Evolutionary conservation across 2,888 invertebrate genomes (phyloP).

Genomic region (Dendrolimus houi): DNA sequence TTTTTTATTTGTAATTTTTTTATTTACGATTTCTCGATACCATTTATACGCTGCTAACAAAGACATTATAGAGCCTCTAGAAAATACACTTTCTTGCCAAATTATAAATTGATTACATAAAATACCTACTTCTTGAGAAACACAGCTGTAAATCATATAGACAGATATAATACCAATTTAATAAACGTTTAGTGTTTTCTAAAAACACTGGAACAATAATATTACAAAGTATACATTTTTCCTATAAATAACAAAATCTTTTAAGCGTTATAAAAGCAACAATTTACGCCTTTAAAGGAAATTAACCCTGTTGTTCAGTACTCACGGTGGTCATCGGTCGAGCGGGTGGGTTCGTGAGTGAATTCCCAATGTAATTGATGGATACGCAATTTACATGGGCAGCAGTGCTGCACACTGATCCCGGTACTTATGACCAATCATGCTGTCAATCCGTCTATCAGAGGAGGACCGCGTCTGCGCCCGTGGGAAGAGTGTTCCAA

Average conservation of each 20-base stretch:
- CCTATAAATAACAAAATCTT: background rate
- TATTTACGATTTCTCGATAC: no score
- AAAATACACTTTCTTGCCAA: no score
- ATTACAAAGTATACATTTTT: no score
- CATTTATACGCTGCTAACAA: no score
- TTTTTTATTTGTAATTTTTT: no score
- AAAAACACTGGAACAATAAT: no score
- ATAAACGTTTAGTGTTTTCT: no score
- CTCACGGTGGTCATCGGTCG: conserved; percentile 8
- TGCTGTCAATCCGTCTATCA: conserved; percentile 55
- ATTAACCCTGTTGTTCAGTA: background rate
- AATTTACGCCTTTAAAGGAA: background rate
- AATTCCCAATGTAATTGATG: conserved; percentile 57
- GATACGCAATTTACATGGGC: conserved; percentile 40
- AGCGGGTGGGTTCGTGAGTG: conserved; percentile 49
- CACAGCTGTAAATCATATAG: no score
- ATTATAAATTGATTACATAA: no score
- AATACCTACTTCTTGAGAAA: no score
- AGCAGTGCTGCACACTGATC: conserved; percentile 32
- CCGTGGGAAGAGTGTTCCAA: conserved; percentile 41
- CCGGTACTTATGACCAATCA: conserved; percentile 62
- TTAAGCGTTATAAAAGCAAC: background rate
- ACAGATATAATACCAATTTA: no score
- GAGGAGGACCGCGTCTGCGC: conserved; percentile 18
- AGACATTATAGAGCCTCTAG: no score